phyloP scores from a whole-genome alignment of 2,888 invertebrate species.

The Ypsolopha sequella region DNA sequence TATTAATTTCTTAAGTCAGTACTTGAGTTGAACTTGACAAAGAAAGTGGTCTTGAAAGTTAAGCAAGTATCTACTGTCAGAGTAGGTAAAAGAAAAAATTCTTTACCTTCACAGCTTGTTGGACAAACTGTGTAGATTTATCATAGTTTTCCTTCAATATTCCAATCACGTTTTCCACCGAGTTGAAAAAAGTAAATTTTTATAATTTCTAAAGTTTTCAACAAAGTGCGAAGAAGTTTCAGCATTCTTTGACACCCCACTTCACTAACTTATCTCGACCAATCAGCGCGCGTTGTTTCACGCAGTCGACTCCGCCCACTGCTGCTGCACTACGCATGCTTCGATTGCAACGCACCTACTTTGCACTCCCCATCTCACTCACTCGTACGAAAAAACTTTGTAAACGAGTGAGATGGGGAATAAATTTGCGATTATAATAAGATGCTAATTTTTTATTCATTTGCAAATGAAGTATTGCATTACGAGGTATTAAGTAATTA shows the following conservation, averaged over 20 bases:
- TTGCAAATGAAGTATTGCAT: constrained; percentile 60
- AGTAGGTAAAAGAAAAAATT: too few relatives aligned
- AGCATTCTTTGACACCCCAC: constrained; percentile 45
- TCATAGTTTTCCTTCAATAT: constrained; percentile 1
- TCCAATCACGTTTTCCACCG: constrained; percentile 10
- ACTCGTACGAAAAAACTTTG: constrained; percentile 17
- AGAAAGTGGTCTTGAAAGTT: too few relatives aligned
- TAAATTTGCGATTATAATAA: constrained; percentile 41
- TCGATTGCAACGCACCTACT: constrained; percentile 36
- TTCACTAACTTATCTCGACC: constrained; percentile 30
- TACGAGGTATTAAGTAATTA: constrained; percentile 41
- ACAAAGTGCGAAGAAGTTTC: constrained; percentile 48
- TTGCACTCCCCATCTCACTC: constrained; percentile 33
- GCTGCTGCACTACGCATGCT: constrained; percentile 62
- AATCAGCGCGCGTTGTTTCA: constrained; percentile 38
- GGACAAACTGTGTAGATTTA: neutral
- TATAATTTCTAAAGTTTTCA: constrained; percentile 49
- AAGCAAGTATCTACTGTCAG: too few relatives aligned
- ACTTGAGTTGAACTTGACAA: neutral
- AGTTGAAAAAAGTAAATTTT: constrained; percentile 12
- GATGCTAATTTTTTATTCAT: constrained; percentile 64
- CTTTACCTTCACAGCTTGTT: too few relatives aligned
- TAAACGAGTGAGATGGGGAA: constrained; percentile 30
- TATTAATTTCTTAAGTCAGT: neutral
- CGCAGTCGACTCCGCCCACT: constrained; percentile 53